phyloP scores from a whole-genome alignment of 2,113 vertebrate species.

The Cyanistes caeruleus region DNA sequence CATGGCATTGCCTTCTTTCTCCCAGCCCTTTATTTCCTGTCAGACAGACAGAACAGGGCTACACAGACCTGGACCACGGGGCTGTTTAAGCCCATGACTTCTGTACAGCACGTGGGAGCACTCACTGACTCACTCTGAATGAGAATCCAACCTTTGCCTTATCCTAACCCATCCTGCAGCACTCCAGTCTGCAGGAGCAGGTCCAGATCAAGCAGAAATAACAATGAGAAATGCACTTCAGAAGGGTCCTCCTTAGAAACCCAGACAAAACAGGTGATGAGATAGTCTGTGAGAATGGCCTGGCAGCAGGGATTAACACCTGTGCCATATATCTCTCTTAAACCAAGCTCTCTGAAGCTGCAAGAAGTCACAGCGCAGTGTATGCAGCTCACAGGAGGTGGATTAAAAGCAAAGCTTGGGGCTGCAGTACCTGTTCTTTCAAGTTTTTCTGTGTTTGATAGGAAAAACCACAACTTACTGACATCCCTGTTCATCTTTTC shows the following conservation, averaged over 20 bases:
- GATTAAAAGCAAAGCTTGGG: background rate
- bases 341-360: background rate
- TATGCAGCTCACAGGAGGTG: background rate
- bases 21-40: background rate
- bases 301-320: constrained; percentile 37
- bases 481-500: background rate
- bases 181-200: background rate
- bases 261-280: background rate
- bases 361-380: background rate
- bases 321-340: background rate
- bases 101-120: accelerated
- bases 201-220: background rate
- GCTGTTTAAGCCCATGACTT: background rate
- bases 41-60: background rate
- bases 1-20: background rate
- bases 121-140: background rate
- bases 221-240: background rate
- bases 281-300: background rate
- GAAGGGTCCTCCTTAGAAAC: background rate
- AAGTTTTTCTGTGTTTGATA: background rate
- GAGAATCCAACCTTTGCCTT: background rate
- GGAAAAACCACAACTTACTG: background rate
- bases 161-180: background rate
- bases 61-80: background rate
- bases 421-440: constrained; percentile 18